Percentiles rank a stretch among this genome's conserved stretches.
Evolutionary conservation across 2,888 invertebrate genomes (phyloP).

Genomic region (Pilophorus perplexus): DNA sequence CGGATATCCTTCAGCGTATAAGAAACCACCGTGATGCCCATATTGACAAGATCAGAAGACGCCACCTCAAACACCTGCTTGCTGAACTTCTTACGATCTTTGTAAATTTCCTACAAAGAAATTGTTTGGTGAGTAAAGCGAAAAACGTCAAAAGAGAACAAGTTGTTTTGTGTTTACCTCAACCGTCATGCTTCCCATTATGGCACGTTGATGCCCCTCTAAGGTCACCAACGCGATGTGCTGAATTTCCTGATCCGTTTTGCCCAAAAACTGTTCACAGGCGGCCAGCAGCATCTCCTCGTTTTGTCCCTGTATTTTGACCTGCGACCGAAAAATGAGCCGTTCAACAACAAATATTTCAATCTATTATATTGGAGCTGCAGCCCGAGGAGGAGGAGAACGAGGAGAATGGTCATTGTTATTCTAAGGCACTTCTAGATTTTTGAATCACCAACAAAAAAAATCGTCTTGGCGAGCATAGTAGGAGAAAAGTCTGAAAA

Average conservation of each 20-base stretch:
- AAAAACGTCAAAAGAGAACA: background rate
- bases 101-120: constrained; percentile 74
- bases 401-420: no score
- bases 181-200: constrained; percentile 96
- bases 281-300: constrained; percentile 86
- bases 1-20: constrained; percentile 92
- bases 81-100: constrained; percentile 92
- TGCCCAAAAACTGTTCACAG: constrained; percentile 91
- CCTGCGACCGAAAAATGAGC: constrained; percentile 58
- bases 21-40: constrained; percentile 94
- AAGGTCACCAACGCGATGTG: constrained; percentile 87
- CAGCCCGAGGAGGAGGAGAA: no score
- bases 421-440: no score
- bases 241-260: constrained; percentile 81
- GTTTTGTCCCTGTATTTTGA: constrained; percentile 85
- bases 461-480: no score
- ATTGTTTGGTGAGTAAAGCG: constrained; percentile 21
- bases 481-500: no score
- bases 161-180: constrained; percentile 57
- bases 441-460: no score
- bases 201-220: constrained; percentile 91
- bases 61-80: constrained; percentile 93
- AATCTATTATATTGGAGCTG: no score
- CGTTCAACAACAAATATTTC: background rate
- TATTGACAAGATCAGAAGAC: constrained; percentile 90